A percentile compares a stretch with the other conserved stretches of the same genome.
These are phyloP conservation scores for Drosophila pseudotalamancana DNA, from an alignment of 2,888 invertebrate species.

Conservation along the genomic window DNA sequence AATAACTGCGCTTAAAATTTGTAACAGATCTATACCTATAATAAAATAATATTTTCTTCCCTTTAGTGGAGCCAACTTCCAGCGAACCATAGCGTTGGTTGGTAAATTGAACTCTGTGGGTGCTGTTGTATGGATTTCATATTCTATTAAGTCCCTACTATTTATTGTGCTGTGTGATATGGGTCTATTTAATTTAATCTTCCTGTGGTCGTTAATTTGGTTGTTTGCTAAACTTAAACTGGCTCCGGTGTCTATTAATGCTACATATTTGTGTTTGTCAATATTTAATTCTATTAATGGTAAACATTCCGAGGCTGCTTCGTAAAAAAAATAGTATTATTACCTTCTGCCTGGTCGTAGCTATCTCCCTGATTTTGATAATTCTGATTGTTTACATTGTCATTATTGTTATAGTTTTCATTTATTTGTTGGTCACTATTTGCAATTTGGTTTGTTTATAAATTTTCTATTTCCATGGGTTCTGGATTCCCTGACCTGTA, in stretches of 20 bases:
- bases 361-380: too few relatives aligned
- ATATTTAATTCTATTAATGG: too few relatives aligned
- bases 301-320: too few relatives aligned
- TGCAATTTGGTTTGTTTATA: too few relatives aligned
- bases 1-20: background rate
- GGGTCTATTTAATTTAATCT: conserved; percentile 2
- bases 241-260: conserved; percentile 8
- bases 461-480: too few relatives aligned
- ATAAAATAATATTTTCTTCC: background rate
- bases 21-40: background rate
- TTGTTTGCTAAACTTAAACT: conserved; percentile 1
- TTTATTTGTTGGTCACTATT: too few relatives aligned
- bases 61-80: background rate
- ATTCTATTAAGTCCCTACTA: background rate
- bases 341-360: too few relatives aligned
- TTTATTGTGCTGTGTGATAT: background rate
- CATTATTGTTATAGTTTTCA: too few relatives aligned
- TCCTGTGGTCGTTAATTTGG: background rate
- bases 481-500: too few relatives aligned
- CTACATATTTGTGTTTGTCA: background rate
- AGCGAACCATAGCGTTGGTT: background rate
- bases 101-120: too few relatives aligned
- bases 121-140: conserved; percentile 1
- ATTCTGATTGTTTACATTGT: too few relatives aligned
- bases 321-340: too few relatives aligned